phyloP scores from a whole-genome alignment of 1,140 invertebrate species.

The Gryon sp. region DNA sequence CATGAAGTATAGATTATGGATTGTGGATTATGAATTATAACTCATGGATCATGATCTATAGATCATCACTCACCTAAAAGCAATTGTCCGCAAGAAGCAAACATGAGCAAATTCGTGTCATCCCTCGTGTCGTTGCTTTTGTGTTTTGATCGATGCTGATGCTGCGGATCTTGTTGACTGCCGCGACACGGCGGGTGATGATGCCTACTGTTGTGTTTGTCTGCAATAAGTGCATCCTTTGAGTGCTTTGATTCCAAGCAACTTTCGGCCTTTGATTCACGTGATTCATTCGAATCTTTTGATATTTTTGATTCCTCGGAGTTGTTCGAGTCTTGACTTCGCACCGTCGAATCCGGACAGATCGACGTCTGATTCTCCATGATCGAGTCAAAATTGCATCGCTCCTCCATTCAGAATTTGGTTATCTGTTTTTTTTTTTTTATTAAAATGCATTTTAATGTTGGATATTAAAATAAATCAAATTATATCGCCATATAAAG shows the following conservation, averaged over 20 bases:
- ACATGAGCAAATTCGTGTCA: slow-evolving; percentile 74
- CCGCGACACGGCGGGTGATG: slow-evolving; percentile 59
- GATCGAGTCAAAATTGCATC: slow-evolving; percentile 33
- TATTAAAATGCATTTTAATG: neutral
- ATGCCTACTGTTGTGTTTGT: slow-evolving; percentile 63
- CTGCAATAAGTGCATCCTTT: slow-evolving; percentile 72
- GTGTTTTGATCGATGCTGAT: slow-evolving; percentile 59
- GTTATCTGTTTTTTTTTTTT: neutral
- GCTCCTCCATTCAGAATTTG: slow-evolving; percentile 3
- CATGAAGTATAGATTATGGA: no score
- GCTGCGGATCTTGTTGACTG: slow-evolving; percentile 50
- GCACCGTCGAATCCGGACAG: slow-evolving; percentile 73
- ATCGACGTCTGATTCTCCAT: slow-evolving; percentile 66
- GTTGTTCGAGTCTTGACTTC: slow-evolving; percentile 75
- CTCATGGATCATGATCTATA: no score
- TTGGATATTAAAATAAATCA: neutral
- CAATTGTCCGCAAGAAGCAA: slow-evolving; percentile 75
- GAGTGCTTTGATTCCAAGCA: slow-evolving; percentile 68
- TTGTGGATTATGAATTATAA: no score
- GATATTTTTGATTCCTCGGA: slow-evolving; percentile 70
- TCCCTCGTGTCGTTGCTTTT: slow-evolving; percentile 63
- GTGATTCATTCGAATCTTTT: slow-evolving; percentile 65
- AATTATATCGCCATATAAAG: no score
- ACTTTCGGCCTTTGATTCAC: slow-evolving; percentile 60
- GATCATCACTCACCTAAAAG: slow-evolving; percentile 72